These are phyloP conservation scores for Dryocosmus kuriphilus DNA, from an alignment of 2,888 invertebrate species.

Conservation along the genomic window DNA sequence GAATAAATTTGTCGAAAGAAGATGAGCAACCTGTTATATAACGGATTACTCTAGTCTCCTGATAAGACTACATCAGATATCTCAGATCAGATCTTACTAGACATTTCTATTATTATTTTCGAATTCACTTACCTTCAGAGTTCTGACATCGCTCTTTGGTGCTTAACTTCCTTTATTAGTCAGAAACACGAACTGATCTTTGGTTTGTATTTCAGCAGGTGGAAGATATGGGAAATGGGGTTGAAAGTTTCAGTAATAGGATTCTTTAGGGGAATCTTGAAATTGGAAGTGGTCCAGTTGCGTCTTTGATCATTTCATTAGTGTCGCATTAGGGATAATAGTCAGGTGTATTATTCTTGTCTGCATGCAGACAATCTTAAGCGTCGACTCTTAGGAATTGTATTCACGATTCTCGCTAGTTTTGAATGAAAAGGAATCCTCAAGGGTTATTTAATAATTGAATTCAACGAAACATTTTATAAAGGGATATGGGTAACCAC, in stretches of 20 bases:
- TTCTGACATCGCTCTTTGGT: too few species aligned
- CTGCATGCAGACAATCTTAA: slow-evolving; percentile 18
- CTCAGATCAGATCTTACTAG: not conserved
- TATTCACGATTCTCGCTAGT: not conserved
- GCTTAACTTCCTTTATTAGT: not conserved
- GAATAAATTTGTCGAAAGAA: slow-evolving; percentile 22
- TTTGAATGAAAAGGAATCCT: not conserved
- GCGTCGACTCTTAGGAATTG: not conserved
- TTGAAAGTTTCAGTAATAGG: slow-evolving; percentile 30
- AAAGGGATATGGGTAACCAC: not conserved
- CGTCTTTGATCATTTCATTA: slow-evolving; percentile 36
- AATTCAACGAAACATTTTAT: not conserved
- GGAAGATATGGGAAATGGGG: not conserved
- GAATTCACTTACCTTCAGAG: too few species aligned
- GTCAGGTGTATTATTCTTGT: slow-evolving; percentile 28
- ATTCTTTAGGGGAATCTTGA: slow-evolving; percentile 12
- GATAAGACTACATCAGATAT: slow-evolving; percentile 11
- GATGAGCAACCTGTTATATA: slow-evolving; percentile 14
- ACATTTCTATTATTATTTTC: not conserved
- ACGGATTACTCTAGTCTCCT: slow-evolving; percentile 12
- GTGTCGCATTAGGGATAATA: slow-evolving; percentile 33
- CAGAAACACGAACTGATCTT: not conserved
- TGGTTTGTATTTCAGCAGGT: slow-evolving; percentile 17
- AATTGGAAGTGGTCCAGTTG: slow-evolving; percentile 38
- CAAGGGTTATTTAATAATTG: not conserved